Evolutionary conservation across 2,113 vertebrate genomes (phyloP).

Genomic region (Hemibates koningsi): DNA sequence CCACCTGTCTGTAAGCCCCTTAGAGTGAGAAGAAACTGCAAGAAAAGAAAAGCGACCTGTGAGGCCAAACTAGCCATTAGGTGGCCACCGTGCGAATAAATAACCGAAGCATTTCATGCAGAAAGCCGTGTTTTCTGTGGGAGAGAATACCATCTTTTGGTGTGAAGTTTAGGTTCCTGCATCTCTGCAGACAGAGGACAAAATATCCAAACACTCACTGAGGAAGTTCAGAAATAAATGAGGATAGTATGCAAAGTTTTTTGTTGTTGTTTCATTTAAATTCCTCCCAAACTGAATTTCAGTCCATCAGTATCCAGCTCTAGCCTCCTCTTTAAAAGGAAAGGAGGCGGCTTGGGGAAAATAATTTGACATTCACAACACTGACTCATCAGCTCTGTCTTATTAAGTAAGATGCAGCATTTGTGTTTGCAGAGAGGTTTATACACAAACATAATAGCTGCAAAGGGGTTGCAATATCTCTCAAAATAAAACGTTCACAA

Average conservation of each 20-base stretch:
- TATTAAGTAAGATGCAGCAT: neutral
- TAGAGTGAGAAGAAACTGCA: neutral
- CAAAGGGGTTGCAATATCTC: neutral
- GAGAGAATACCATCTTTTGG: neutral
- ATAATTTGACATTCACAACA: neutral
- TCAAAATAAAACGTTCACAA: neutral
- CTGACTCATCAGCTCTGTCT: neutral
- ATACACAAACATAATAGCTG: neutral
- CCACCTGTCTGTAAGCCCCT: neutral
- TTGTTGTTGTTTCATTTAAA: neutral
- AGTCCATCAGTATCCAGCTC: neutral
- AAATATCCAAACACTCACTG: neutral
- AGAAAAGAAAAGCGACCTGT: neutral
- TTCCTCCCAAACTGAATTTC: neutral
- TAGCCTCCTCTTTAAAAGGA: neutral
- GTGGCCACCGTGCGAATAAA: neutral
- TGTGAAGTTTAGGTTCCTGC: neutral
- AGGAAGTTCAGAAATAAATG: neutral
- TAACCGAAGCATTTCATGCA: neutral
- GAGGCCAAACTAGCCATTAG: neutral
- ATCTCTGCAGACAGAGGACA: neutral
- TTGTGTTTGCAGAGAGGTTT: neutral
- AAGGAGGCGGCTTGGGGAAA: neutral
- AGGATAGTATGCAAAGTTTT: neutral
- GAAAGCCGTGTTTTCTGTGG: neutral